These are phyloP conservation scores for Myrmecophaga tridactyla DNA, from an alignment of 2,113 vertebrate genomes.

Conservation along the genomic window DNA sequence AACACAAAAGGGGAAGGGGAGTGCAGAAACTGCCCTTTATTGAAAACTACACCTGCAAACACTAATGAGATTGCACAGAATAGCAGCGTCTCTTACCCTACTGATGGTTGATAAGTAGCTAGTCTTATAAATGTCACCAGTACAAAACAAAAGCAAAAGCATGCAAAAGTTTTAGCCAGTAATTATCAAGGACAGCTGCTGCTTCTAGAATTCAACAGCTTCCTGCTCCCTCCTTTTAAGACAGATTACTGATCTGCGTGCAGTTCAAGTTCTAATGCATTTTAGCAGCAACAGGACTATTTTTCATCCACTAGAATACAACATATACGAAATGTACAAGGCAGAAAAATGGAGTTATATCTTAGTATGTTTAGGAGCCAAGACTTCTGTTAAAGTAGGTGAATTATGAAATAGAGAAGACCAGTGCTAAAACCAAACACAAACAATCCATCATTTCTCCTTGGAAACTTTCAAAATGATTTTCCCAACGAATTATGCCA, in stretches of 20 bases:
- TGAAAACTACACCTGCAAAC: conserved; percentile 41
- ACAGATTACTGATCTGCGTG: background rate
- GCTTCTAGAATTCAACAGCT: background rate
- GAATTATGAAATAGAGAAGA: conserved; percentile 26
- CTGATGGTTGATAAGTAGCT: background rate
- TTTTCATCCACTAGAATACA: background rate
- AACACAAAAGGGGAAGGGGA: background rate
- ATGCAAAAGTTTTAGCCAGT: background rate
- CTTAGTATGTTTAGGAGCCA: background rate
- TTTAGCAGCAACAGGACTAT: background rate
- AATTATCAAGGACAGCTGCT: background rate
- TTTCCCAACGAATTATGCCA: conserved; percentile 19
- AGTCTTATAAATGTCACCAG: background rate
- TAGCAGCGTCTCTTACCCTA: background rate
- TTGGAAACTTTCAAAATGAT: conserved; percentile 11
- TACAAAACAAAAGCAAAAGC: conserved; percentile 34
- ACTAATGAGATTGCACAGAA: background rate
- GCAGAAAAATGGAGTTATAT: background rate
- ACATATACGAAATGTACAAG: background rate
- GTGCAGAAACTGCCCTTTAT: background rate
- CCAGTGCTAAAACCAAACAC: background rate
- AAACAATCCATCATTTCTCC: background rate
- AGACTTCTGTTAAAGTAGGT: conserved; percentile 18
- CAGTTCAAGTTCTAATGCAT: conserved; percentile 3
- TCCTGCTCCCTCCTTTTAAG: background rate